phyloP scores from a whole-genome alignment of 2,888 invertebrate genomes.

The Quadroppia sp. region DNA sequence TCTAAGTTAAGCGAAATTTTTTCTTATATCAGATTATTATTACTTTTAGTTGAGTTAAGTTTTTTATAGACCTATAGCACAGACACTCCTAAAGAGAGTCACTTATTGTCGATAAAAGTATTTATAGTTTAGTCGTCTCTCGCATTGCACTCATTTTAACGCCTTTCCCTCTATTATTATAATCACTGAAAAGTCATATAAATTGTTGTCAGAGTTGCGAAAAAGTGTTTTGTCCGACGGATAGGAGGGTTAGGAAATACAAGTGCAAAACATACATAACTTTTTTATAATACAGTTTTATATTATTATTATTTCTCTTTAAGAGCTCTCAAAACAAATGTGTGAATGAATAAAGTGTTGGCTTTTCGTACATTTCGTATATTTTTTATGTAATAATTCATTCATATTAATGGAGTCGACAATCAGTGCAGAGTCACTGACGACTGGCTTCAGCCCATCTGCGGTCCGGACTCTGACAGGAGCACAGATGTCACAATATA shows the following conservation, averaged over 20 bases:
- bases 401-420: constrained; percentile 34
- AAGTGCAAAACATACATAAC: constrained; percentile 22
- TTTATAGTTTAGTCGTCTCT: constrained; percentile 16
- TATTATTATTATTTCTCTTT: background rate
- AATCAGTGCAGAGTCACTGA: constrained; percentile 36
- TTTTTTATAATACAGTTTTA: constrained; percentile 8
- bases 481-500: constrained; percentile 39
- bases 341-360: constrained; percentile 32
- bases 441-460: constrained; percentile 38
- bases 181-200: background rate
- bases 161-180: background rate
- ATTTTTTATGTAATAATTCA: background rate
- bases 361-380: background rate
- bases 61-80: constrained; percentile 25
- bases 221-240: background rate
- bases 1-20: constrained; percentile 5
- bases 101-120: constrained; percentile 26
- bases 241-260: background rate
- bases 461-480: constrained; percentile 30
- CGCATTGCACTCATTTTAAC: too few species aligned
- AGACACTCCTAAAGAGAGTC: background rate
- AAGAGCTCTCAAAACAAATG: constrained; percentile 31
- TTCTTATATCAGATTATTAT: constrained; percentile 32
- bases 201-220: background rate
- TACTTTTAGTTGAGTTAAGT: background rate